Conservation (phyloP, 2,888 invertebrate species). For the Dendrolimus pini region DNA sequence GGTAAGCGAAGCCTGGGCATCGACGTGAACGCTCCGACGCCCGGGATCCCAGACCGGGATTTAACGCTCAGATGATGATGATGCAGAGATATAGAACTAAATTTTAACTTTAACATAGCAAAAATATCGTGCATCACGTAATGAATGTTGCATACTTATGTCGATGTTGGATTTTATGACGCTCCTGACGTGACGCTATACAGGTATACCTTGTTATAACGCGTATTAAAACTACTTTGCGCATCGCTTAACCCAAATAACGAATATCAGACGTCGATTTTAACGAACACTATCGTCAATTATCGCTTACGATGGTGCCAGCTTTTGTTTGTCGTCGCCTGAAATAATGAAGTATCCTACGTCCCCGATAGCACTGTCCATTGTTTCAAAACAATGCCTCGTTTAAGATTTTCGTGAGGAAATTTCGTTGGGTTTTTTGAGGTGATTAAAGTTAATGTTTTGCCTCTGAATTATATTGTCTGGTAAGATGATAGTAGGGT, state of each 20-base stretch:
- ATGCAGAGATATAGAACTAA: not conserved
- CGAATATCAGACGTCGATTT: not conserved
- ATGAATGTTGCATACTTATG: too few relatives aligned
- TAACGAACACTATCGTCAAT: not conserved
- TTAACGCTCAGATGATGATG: not conserved
- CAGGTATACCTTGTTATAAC: not conserved
- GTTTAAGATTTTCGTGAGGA: slow-evolving; percentile 23
- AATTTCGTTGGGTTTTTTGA: slow-evolving; percentile 12
- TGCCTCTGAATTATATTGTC: not conserved
- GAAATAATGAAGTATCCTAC: slow-evolving; percentile 31
- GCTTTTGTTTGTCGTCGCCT: slow-evolving; percentile 21
- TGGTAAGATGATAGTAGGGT: not conserved
- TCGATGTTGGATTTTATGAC: not conserved
- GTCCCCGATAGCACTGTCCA: slow-evolving; percentile 24
- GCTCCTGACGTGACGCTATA: not conserved
- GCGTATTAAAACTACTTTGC: not conserved
- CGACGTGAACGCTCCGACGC: not conserved
- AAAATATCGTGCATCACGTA: too few relatives aligned
- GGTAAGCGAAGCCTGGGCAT: not conserved
- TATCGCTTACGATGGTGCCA: not conserved
- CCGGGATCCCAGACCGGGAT: too few relatives aligned
- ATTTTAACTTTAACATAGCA: too few relatives aligned
- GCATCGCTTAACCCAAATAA: not conserved
- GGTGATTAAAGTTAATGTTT: not conserved
- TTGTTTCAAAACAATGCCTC: slow-evolving; percentile 23